phyloP scores from a whole-genome alignment of 1,140 invertebrate genomes.

The Episyrphus balteatus region DNA sequence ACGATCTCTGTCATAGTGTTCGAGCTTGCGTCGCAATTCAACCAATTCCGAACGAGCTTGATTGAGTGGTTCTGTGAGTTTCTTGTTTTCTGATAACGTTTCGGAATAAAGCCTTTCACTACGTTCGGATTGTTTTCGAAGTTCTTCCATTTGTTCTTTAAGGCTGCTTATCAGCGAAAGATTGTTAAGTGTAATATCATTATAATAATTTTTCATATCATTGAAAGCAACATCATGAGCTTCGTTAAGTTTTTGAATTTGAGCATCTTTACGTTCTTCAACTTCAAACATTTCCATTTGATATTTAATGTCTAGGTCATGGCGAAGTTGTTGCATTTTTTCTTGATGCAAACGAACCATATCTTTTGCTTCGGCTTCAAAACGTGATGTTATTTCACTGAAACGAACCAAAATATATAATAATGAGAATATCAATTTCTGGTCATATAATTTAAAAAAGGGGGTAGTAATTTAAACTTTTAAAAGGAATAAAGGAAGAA shows the following conservation, averaged over 20 bases:
- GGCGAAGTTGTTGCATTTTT: slow-evolving; percentile 58
- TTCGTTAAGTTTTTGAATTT: slow-evolving; percentile 66
- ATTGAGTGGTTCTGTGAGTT: slow-evolving; percentile 57
- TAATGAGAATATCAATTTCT: background rate
- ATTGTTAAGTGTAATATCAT: slow-evolving; percentile 86
- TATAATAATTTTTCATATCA: slow-evolving; percentile 88
- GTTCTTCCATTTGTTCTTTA: slow-evolving; percentile 77
- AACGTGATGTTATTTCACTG: slow-evolving; percentile 23
- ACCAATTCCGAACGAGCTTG: slow-evolving; percentile 52
- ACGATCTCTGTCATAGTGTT: slow-evolving; percentile 70
- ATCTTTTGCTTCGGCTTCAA: slow-evolving; percentile 63
- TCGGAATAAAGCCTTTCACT: slow-evolving; percentile 47
- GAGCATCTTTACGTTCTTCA: slow-evolving; percentile 80
- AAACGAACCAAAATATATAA: too few relatives aligned
- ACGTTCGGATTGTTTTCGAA: slow-evolving; percentile 68
- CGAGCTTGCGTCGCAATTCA: slow-evolving; percentile 58
- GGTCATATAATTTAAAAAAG: too few relatives aligned
- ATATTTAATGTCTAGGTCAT: slow-evolving; percentile 63
- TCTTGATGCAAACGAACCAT: slow-evolving; percentile 73
- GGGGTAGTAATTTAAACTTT: too few relatives aligned
- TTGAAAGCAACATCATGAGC: slow-evolving; percentile 75
- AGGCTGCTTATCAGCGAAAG: slow-evolving; percentile 69
- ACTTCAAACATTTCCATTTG: slow-evolving; percentile 72
- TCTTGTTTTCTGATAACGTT: slow-evolving; percentile 58
- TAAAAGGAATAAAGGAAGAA: too few relatives aligned